These are phyloP conservation scores for Tapirus indicus DNA, from an alignment of 2,797 vertebrate genomes.

Conservation along the genomic window DNA sequence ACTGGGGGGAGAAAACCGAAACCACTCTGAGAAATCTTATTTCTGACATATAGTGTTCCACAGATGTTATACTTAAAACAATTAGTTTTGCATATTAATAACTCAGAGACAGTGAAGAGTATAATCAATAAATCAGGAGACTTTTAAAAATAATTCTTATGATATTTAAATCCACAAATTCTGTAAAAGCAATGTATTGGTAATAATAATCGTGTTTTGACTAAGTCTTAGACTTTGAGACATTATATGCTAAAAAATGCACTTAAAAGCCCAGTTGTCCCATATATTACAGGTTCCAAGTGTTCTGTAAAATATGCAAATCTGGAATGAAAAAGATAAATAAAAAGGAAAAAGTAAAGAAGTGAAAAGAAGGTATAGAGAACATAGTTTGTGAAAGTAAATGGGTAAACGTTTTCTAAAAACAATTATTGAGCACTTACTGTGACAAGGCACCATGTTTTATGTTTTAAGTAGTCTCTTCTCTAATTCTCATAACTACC, in stretches of 20 bases:
- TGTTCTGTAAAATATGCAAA: slow-evolving; percentile 24
- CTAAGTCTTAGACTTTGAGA: neutral
- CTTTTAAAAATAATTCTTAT: slow-evolving; percentile 46
- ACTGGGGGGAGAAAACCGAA: neutral
- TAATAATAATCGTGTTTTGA: neutral
- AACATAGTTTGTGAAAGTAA: neutral
- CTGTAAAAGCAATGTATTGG: neutral
- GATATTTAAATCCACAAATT: neutral
- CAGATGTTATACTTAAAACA: neutral
- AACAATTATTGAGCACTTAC: neutral
- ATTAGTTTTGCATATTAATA: slow-evolving; percentile 31
- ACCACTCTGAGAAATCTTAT: neutral
- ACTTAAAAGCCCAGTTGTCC: neutral
- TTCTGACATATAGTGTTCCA: neutral
- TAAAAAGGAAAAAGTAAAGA: neutral
- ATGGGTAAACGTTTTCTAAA: neutral
- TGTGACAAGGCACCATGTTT: neutral
- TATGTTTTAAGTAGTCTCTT: neutral
- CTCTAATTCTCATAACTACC: neutral
- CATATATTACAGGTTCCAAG: neutral
- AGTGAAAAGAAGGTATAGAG: neutral
- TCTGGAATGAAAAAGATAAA: slow-evolving; percentile 1
- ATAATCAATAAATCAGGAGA: slow-evolving; percentile 30
- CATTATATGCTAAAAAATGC: neutral
- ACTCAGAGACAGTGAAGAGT: neutral